phyloP scores from a whole-genome alignment of 2,888 invertebrate genomes.

The Xestoiulus laeticollis region DNA sequence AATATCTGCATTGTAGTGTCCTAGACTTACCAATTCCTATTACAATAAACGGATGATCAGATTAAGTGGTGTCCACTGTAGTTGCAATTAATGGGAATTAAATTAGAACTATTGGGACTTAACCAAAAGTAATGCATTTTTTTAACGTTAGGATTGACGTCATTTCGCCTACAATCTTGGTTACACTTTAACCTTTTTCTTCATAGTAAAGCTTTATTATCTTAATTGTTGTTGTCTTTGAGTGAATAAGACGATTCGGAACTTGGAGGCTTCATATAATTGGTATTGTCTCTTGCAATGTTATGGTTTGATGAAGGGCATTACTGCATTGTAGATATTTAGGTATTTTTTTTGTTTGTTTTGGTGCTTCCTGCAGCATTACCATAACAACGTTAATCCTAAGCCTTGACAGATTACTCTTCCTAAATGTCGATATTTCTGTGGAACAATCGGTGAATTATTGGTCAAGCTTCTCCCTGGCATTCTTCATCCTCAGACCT shows the following conservation, averaged over 20 bases:
- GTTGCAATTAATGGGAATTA: background rate
- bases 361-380: background rate
- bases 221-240: background rate
- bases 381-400: constrained; percentile 1
- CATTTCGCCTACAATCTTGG: background rate
- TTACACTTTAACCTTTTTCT: background rate
- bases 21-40: too few species aligned
- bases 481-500: background rate
- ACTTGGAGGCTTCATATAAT: background rate
- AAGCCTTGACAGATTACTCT: background rate
- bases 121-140: background rate
- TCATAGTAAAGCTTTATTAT: background rate
- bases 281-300: background rate
- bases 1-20: too few species aligned
- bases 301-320: background rate
- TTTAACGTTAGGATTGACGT: background rate
- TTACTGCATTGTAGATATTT: background rate
- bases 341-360: background rate
- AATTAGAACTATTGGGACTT: background rate
- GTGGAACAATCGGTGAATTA: background rate
- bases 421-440: background rate
- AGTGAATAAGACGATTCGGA: background rate
- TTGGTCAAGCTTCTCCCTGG: background rate
- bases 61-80: too few species aligned
- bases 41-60: too few species aligned